These are phyloP conservation scores for Ormyrus thymus DNA, from an alignment of 2,888 invertebrate genomes.

Conservation along the genomic window DNA sequence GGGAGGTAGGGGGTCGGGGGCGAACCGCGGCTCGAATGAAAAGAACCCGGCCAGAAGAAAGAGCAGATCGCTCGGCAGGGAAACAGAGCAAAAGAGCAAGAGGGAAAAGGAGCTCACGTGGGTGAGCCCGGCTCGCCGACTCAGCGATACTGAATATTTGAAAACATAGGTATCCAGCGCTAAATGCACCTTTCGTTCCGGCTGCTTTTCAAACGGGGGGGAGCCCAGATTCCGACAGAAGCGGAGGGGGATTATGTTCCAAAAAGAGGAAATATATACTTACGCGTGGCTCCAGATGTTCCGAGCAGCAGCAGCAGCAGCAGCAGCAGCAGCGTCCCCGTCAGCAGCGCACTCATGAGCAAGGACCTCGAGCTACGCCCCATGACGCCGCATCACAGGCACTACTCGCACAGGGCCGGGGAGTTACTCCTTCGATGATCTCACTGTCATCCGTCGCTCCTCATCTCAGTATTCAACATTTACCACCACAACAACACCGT, in stretches of 20 bases:
- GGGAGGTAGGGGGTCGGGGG: not conserved
- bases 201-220: not conserved
- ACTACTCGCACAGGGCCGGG: conserved; percentile 28
- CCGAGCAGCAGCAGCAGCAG: conserved; percentile 60
- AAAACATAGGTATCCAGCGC: conserved; percentile 39
- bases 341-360: conserved; percentile 66
- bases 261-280: conserved; percentile 57
- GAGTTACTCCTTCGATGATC: conserved; percentile 10
- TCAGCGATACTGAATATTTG: conserved; percentile 38
- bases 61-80: not conserved
- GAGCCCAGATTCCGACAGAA: too few relatives aligned
- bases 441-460: conserved; percentile 19
- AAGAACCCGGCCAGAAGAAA: not conserved
- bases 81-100: not conserved
- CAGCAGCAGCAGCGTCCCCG: conserved; percentile 64
- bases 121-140: not conserved
- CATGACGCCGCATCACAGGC: conserved; percentile 63
- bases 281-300: conserved; percentile 66
- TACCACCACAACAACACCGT: too few relatives aligned
- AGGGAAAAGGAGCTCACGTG: not conserved
- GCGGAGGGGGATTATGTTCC: not conserved
- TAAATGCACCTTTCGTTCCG: conserved; percentile 31
- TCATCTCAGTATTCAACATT: too few relatives aligned
- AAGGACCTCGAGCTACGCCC: conserved; percentile 69
- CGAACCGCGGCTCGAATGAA: not conserved